Base-by-base conservation (phyloP, 1,140 invertebrate species). In the Acromyrmex charruanus region DNA sequence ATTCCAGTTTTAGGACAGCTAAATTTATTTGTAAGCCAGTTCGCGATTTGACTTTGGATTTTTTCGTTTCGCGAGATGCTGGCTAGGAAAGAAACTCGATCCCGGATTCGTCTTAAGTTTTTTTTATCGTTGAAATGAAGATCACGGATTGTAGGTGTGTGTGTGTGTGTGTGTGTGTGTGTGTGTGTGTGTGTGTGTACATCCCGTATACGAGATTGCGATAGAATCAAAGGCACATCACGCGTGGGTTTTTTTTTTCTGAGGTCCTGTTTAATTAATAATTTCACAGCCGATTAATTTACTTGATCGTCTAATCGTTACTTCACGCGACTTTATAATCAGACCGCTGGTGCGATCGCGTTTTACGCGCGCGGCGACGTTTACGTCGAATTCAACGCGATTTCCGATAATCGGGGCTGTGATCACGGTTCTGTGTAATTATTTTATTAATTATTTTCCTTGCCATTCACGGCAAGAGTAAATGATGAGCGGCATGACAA, bases 231-330 rank as follows among this genome's bases (percentile, higher is more conserved):
- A 35, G 44, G n/a, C 28, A 35, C 21, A 25, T 7, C 16, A 14
- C 31, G 14, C n/a, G 14, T n/a, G 31, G 2, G 1, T 28, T 35
- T 53, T 53, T 18, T n/a, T 16, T 12, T 25, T 39, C 14, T 3
- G 25, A 51, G 0, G 44, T 39, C 18, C 5, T 16, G 39, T 82
- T 74, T 49, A 72, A 82, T 82, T 84, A 63, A 51, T 74, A 84
- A 84, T 84, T 75, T 84, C 14, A 75, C 18, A 61, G 39, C 72
- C 58, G 80, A 61, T 84, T 84, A 63, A 82, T 74, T 82, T 44
- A 35, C 55, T 21, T 61, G 25, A 75, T 51, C 80, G 39, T 55
- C 58, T 61, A 61, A 63, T 82, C 68, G 44, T 74, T 72, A 82
- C 21, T 82, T 61, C 14, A 59, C 66, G 16, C 21, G 28, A 59